phyloP scores from a whole-genome alignment of 2,888 invertebrate species.

The Apodemia mormo region DNA sequence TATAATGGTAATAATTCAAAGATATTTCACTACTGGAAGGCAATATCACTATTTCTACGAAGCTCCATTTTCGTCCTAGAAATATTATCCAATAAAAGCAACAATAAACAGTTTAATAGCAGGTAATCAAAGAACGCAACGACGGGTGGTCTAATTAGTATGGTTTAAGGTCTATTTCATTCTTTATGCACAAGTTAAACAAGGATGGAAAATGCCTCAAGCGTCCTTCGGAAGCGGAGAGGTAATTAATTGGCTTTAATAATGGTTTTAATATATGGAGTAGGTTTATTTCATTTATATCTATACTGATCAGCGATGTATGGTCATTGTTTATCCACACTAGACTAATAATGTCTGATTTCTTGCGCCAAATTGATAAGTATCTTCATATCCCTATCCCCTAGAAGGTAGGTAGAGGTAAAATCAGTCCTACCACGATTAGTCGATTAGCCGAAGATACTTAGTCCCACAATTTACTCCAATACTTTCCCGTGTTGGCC shows the following conservation, averaged over 20 bases:
- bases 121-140: slow-evolving; percentile 13
- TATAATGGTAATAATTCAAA: too few relatives aligned
- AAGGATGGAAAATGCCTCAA: slow-evolving; percentile 35
- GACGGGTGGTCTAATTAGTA: slow-evolving; percentile 15
- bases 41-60: not conserved
- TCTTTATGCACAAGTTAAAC: slow-evolving; percentile 26
- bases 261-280: slow-evolving; percentile 40
- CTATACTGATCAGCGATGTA: too few relatives aligned
- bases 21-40: too few relatives aligned
- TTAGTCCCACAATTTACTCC: too few relatives aligned
- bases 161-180: not conserved
- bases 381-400: too few relatives aligned
- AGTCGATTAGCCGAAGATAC: too few relatives aligned
- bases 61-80: not conserved
- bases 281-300: slow-evolving; percentile 43
- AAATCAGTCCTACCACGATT: too few relatives aligned
- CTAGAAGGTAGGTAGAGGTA: too few relatives aligned
- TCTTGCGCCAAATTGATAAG: too few relatives aligned
- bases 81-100: slow-evolving; percentile 12
- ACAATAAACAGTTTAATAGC: slow-evolving; percentile 11
- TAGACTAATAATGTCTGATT: too few relatives aligned
- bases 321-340: too few relatives aligned
- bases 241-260: slow-evolving; percentile 49
- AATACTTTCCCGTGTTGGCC: too few relatives aligned
- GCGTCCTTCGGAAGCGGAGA: slow-evolving; percentile 40